These are phyloP conservation scores for Graphium colonna DNA, from an alignment of 2,888 invertebrate species.

Conservation along the genomic window DNA sequence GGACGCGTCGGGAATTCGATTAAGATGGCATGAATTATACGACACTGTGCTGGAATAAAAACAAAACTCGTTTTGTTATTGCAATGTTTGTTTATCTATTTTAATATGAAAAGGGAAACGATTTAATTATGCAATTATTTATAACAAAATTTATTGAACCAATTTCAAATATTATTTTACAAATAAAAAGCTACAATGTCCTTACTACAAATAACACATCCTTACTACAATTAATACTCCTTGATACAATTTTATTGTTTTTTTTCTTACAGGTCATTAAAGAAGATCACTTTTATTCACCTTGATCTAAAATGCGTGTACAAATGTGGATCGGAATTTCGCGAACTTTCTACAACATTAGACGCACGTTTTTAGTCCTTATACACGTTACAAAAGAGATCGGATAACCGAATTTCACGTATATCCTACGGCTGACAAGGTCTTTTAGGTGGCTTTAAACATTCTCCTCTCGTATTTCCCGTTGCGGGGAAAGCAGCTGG, in stretches of 20 bases:
- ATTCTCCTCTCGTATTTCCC: slow-evolving; percentile 38
- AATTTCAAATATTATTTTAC: neutral
- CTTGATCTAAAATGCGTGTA: neutral
- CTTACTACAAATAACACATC: too few species aligned
- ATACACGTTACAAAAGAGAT: neutral
- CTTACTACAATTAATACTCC: too few species aligned
- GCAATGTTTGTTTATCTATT: neutral
- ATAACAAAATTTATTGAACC: neutral
- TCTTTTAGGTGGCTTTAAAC: slow-evolving; percentile 34
- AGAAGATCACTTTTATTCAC: neutral
- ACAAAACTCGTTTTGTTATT: neutral
- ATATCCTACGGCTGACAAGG: neutral
- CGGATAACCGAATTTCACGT: neutral
- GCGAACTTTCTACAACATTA: neutral
- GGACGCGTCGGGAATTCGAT: slow-evolving; percentile 30
- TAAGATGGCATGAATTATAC: slow-evolving; percentile 27
- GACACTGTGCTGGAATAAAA: neutral
- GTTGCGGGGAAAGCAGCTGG: slow-evolving; percentile 29
- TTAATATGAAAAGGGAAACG: neutral
- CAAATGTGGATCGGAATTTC: neutral
- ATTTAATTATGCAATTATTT: neutral
- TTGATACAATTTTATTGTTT: too few species aligned
- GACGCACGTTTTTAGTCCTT: neutral
- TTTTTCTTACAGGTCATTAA: neutral
- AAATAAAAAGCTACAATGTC: neutral